These are phyloP conservation scores for Boloria euphrosyne DNA, from an alignment of 2,888 invertebrate genomes.

Conservation along the genomic window DNA sequence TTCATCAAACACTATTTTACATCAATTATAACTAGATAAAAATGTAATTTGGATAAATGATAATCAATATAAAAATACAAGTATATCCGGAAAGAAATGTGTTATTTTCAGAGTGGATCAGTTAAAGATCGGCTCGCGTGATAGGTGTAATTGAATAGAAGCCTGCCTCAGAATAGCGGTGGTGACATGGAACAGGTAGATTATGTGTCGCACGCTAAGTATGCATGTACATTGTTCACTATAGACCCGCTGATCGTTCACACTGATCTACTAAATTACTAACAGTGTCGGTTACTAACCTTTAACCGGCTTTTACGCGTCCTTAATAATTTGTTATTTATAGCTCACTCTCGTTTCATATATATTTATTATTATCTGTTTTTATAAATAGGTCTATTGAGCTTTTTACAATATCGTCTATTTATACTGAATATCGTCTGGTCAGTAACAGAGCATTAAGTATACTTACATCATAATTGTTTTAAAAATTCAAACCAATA, in stretches of 20 bases:
- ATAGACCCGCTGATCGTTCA: constrained; percentile 24
- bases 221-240: background rate
- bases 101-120: constrained; percentile 7
- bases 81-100: background rate
- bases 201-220: constrained; percentile 43
- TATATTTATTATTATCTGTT: too few species aligned
- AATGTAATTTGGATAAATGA: background rate
- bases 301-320: constrained; percentile 2
- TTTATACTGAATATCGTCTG: too few species aligned
- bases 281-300: constrained; percentile 22
- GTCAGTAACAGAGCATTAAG: too few species aligned
- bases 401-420: too few species aligned
- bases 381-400: too few species aligned
- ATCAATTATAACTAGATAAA: background rate
- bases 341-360: too few species aligned
- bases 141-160: constrained; percentile 61
- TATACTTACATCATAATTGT: too few species aligned
- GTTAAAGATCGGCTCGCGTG: constrained; percentile 38
- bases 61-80: background rate
- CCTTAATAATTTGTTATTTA: background rate
- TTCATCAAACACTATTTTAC: too few species aligned
- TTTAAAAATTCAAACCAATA: too few species aligned
- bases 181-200: constrained; percentile 60
- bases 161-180: constrained; percentile 61
- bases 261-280: constrained; percentile 20